Base-by-base conservation (phyloP, 2,797 vertebrate genomes). In the Melanotaenia nigrans region DNA sequence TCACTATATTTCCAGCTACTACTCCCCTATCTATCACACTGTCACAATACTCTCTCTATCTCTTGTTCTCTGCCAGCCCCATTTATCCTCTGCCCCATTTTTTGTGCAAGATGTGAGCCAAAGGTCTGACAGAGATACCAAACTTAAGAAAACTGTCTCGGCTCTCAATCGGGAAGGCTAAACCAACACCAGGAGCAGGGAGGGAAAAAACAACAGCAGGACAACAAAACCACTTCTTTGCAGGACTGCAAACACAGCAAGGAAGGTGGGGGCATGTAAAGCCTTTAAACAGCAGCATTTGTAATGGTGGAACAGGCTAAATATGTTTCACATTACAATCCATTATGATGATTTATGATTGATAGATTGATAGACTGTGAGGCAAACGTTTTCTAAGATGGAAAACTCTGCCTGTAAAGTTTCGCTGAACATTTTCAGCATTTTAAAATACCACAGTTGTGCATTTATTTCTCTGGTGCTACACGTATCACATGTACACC, bases 281-380 rank as follows among this genome's bases (percentile, higher is more conserved):
- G 61, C 28, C 83, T 85, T 87, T 73, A 82, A 81, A 83, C 57
- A 71, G 71, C 30, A 70, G 60, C 81, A 78, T 38, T 56, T 63
- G 28, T 49, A 56, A 80, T 66, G 66, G 42, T 59, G 47, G 72
- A 59, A 35, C 42, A 81, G 49, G 56, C 36, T 6, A 64, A 84
- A 73, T 71, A 82, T 82, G 86, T 83, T 90, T 87, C 82, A 77
- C 71, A 84, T 89, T 90, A 83, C 54, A 59, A 84, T 63, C 65
- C 45, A 78, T 91, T 79, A 85, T 53, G 20, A 32, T 85, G 85
- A 87, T 92, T 90, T 85, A 87, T 84, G 87, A 90, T 81, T 83
- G 82, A 86, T 84, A 65, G 81, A 79, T 82, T 85, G 85, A 90
- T 82, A 65, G 77, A 79, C 56, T 78, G 61, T 9, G 22, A 87